Percentiles rank a stretch among this genome's conserved stretches.
Conservation (phyloP, 2,888 invertebrate species). For the Spisula subtruncata region DNA sequence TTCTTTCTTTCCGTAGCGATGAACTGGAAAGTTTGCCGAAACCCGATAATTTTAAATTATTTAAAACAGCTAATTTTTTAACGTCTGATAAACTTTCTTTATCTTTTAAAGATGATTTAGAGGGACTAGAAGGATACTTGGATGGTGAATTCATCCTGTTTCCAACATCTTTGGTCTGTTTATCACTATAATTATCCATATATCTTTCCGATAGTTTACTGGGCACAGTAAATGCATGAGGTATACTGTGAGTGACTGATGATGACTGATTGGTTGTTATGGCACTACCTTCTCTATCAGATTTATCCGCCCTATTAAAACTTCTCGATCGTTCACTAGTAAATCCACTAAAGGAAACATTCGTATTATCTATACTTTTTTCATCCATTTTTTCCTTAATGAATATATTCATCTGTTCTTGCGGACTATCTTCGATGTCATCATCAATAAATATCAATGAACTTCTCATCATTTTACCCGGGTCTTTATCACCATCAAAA, state of each 20-base stretch:
- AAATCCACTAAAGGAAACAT: slow-evolving; percentile 58
- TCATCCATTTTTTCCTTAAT: slow-evolving; percentile 72
- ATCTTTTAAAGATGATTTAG: slow-evolving; percentile 80
- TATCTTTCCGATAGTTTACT: slow-evolving; percentile 75
- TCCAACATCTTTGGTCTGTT: slow-evolving; percentile 82
- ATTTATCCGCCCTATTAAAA: slow-evolving; percentile 52
- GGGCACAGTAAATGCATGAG: slow-evolving; percentile 78
- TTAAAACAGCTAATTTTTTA: slow-evolving; percentile 77
- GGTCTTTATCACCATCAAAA: slow-evolving; percentile 78
- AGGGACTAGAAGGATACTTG: slow-evolving; percentile 79
- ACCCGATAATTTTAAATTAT: slow-evolving; percentile 76
- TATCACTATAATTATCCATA: slow-evolving; percentile 73
- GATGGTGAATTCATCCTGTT: slow-evolving; percentile 81
- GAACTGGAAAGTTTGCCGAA: slow-evolving; percentile 76
- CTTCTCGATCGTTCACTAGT: slow-evolving; percentile 56
- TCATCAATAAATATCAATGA: slow-evolving; percentile 82
- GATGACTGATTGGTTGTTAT: slow-evolving; percentile 54
- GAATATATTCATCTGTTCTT: slow-evolving; percentile 67
- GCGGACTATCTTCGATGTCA: slow-evolving; percentile 77
- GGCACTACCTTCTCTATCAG: slow-evolving; percentile 53
- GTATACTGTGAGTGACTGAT: slow-evolving; percentile 52
- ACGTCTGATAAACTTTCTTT: slow-evolving; percentile 79
- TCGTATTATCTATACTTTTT: slow-evolving; percentile 66
- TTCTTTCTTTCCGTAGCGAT: slow-evolving; percentile 65
- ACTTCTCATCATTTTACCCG: slow-evolving; percentile 76